Base-by-base conservation (phyloP, 2,888 invertebrate species). In the Listrodromus nycthemerus region DNA sequence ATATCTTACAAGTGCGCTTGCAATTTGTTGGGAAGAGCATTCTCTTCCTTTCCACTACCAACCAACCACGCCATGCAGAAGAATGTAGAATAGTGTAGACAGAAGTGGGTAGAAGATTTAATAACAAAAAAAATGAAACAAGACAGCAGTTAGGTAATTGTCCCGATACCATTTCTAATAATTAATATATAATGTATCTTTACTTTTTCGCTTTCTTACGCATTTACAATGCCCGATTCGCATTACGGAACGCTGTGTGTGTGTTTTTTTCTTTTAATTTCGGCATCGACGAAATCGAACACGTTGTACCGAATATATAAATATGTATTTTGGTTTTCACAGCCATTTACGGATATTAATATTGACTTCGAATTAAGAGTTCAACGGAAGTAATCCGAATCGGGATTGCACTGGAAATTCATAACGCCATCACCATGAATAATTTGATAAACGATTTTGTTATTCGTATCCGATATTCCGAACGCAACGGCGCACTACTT, bases 21-120 rank as follows among this genome's bases (percentile, higher is more conserved):
- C 94, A 95, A 95, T 95, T 95, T 95, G 95, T 94, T 95, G 94
- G 94, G 95, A 94, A 95, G 95, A 94, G 95, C 95, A 95, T 95
- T 95, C 94, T 95, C 95, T 94, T 95, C 95, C 94, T 95, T 95
- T 94, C 95, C 95, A 95, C 95, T 95, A 95, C 92, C 93, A 93
- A 92, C 92, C 93, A 93, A 93, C 92, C 93, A 93, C 92, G 94
- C 94, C 95, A 95, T 95, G 95, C 95, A 95, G 95, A 93, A 94
- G 94, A 95, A 94, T 95, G 93, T 92, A 92, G 92, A 93, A 92
- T 92, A 93, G 92, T 93, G 92, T 93, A 92, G 93, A 92, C 92
- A 93, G 92, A 93, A 91, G 93, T 92, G 92, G 92, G 92, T 92
- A 93, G 93, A 92, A 92, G 92, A 90, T 92, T 92, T 92, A 91